phyloP scores from a whole-genome alignment of 2,113 vertebrate genomes.

The Poeciliopsis retropinna region DNA sequence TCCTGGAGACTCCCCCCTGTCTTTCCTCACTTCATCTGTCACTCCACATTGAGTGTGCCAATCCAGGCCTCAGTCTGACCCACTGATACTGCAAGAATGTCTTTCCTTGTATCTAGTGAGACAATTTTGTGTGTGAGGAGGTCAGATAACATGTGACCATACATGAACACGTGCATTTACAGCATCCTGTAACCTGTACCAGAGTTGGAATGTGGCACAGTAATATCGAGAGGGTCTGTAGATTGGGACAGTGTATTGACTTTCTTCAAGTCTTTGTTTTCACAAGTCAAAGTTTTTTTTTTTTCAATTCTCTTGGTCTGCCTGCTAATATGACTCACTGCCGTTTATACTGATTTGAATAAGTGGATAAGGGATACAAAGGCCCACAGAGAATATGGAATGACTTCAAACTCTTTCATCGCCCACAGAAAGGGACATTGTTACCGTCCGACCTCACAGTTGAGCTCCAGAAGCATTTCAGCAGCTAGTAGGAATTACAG shows the following conservation, averaged over 20 bases:
- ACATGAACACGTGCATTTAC: constrained; percentile 8
- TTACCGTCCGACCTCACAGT: constrained; percentile 63
- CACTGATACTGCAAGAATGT: constrained; percentile 61
- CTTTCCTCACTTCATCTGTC: constrained; percentile 54
- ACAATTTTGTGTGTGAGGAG: constrained; percentile 36
- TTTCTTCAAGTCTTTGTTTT: constrained; percentile 62
- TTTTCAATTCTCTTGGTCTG: constrained; percentile 53
- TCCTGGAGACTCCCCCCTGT: constrained; percentile 41
- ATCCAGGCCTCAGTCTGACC: constrained; percentile 57
- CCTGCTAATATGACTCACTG: constrained; percentile 71
- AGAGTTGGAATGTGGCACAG: constrained; percentile 53
- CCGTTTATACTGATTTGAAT: constrained; percentile 74
- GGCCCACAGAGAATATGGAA: constrained; percentile 59
- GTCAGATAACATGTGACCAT: constrained; percentile 5
- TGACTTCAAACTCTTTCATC: constrained; percentile 72
- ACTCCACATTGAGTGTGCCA: constrained; percentile 55
- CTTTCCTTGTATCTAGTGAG: constrained; percentile 41
- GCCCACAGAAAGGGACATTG: constrained; percentile 72
- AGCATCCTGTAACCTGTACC: constrained; percentile 45
- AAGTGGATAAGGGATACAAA: constrained; percentile 77
- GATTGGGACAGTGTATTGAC: constrained; percentile 52
- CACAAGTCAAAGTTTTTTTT: constrained; percentile 71
- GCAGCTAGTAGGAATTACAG: constrained; percentile 60
- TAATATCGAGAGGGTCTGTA: constrained; percentile 57
- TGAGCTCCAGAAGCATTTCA: constrained; percentile 55